Conservation (phyloP, 2,797 vertebrate species). For the Crocidura indochinensis region DNA sequence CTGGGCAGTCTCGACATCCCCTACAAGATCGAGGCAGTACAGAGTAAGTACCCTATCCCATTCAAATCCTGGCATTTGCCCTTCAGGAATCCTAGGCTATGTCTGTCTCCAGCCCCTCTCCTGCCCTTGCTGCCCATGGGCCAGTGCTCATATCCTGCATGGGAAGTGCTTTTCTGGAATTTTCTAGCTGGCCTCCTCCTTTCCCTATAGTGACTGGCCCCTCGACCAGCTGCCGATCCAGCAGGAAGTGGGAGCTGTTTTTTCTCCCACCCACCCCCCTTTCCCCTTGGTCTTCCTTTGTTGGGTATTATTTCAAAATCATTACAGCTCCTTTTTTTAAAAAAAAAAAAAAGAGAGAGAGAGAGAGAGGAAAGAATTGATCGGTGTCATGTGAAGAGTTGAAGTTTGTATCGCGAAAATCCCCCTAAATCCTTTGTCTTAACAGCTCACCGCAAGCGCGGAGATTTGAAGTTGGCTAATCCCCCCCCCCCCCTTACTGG, state of each 20-base stretch:
- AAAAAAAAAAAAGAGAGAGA: constrained; percentile 72
- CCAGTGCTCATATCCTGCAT: accelerated
- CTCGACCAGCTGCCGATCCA: accelerated
- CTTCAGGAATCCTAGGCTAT: too few relatives aligned
- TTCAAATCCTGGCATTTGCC: accelerated
- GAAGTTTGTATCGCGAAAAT: constrained; percentile 99
- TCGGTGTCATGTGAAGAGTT: constrained; percentile 98
- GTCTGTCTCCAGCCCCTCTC: too few relatives aligned
- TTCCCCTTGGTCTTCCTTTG: constrained; percentile 81
- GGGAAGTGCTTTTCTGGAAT: background rate
- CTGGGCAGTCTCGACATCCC: constrained; percentile 96
- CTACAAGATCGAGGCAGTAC: constrained; percentile 97
- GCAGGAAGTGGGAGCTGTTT: background rate
- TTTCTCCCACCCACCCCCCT: background rate
- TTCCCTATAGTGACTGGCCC: background rate
- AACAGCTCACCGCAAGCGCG: constrained; percentile 98
- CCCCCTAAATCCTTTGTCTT: constrained; percentile 99
- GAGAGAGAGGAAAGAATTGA: constrained; percentile 93
- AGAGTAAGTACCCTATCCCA: constrained; percentile 92
- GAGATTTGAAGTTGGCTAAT: constrained; percentile 99
- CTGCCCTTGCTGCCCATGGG: background rate
- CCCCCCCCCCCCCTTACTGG: constrained; percentile 95
- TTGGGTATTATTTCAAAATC: constrained; percentile 97
- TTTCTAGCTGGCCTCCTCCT: background rate
- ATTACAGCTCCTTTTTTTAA: constrained; percentile 90